Evolutionary conservation across 2,797 vertebrate genomes (phyloP), one percentile per base, ranked within the genome.

Genomic region (Centroberyx gerrardi): DNA sequence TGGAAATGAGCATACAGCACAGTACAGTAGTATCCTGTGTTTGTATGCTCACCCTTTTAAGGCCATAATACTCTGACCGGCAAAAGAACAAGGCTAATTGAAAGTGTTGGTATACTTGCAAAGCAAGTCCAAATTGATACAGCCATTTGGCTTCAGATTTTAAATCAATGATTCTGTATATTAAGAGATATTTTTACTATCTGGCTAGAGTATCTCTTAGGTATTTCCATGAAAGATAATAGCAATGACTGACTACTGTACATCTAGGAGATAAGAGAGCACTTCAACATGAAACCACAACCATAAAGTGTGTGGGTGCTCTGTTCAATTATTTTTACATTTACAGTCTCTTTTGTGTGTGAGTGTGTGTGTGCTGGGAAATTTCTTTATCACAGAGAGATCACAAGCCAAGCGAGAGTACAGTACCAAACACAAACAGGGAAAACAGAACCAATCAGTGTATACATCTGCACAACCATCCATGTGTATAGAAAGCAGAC

Each of bases 201-300:
- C 2, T 28, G 28, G 27, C 54, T 38, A 17, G 14, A 70, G 29
- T 17, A 44, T 13, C 55, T 38, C 14, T 58, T n/a, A 58, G 9
- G 7, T 58, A 58, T 38, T 56, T 33, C 55, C 29, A 58, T 36
- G 31, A 36, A 58, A 58, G 44, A 52, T 80, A n/a, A 71, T 8
- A 42, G 44, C 55, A 8, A 18, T 27, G 33, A 56, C 55, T 27
- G 49, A 55, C 29, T 58, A 58, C 46, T 66, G 40, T 10, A 13
- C 27, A n/a, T 40, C 29, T n/a, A 9, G 31, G 13, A 38, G 44
- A 48, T 48, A 9, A 10, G 44, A 48, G 53, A 56, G 61, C 52
- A 18, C 55, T 56, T 61, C 1, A 29, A 65, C 17, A 46, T 51
- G 52, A 63, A 53, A 53, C 38, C 10, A 58, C 14, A 55, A 28